phyloP scores from a whole-genome alignment of 2,888 invertebrate species.

The Heliconius aoede region DNA sequence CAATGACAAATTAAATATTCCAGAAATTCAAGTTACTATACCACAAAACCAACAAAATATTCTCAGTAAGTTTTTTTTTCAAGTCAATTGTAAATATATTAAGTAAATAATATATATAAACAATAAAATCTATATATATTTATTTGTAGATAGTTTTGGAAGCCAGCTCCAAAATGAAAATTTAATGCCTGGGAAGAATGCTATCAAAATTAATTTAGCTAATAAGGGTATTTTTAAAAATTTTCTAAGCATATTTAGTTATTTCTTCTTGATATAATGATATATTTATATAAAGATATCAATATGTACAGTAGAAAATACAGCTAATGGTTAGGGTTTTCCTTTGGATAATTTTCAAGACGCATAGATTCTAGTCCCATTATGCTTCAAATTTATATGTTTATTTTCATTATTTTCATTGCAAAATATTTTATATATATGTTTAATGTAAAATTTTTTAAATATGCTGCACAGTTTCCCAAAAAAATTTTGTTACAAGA shows the following conservation, averaged over 20 bases:
- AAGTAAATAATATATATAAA: not conserved
- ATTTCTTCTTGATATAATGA: too few relatives aligned
- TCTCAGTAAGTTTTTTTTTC: conserved; percentile 2
- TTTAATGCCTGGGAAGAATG: conserved; percentile 33
- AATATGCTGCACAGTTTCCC: conserved; percentile 53
- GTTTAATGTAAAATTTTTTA: too few relatives aligned
- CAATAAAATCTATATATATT: not conserved
- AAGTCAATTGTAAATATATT: not conserved
- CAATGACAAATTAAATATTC: conserved; percentile 47
- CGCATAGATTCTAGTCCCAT: too few relatives aligned
- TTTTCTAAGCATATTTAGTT: not conserved
- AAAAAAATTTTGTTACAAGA: conserved; percentile 22
- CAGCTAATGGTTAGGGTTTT: too few relatives aligned
- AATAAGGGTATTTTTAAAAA: conserved; percentile 58
- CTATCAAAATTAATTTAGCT: conserved; percentile 56
- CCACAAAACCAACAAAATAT: not conserved
- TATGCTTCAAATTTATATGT: too few relatives aligned
- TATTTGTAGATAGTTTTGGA: not conserved
- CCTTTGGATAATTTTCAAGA: too few relatives aligned
- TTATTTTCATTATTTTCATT: too few relatives aligned
- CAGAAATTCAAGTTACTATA: conserved; percentile 53
- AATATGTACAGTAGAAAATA: too few relatives aligned
- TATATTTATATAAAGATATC: too few relatives aligned
- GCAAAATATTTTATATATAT: too few relatives aligned
- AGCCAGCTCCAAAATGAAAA: conserved; percentile 15